A percentile compares a stretch with the other conserved stretches of the same genome.
phyloP scores from a whole-genome alignment of 1,140 invertebrate species.

The Carcinoscorpius rotundicauda region DNA sequence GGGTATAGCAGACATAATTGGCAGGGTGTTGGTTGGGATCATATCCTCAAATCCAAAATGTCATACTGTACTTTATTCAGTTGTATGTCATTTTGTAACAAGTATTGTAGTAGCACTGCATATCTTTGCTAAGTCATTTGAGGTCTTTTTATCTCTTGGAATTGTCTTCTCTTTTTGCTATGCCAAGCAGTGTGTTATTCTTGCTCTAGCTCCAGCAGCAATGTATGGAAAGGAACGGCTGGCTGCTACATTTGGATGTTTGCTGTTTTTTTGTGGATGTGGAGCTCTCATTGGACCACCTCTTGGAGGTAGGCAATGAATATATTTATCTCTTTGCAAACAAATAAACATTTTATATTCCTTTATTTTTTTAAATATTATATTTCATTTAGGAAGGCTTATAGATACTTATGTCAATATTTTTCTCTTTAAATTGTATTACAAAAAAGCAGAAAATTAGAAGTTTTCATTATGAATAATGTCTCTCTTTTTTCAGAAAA shows the following conservation, averaged over 20 bases:
- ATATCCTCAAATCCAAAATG: neutral
- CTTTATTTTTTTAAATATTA: too few species aligned
- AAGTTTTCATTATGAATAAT: too few species aligned
- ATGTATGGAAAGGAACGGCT: neutral
- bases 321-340: too few species aligned
- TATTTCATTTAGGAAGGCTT: too few species aligned
- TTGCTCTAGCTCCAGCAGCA: neutral
- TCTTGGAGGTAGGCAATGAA: neutral
- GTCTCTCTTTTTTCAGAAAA: too few species aligned
- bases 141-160: neutral
- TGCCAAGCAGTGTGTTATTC: conserved; percentile 1
- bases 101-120: neutral
- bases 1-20: conserved; percentile 2
- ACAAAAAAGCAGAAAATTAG: too few species aligned
- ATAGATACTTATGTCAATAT: too few species aligned
- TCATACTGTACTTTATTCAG: neutral
- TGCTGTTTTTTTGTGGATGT: neutral
- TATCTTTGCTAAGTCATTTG: neutral
- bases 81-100: neutral
- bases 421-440: too few species aligned
- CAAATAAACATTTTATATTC: too few species aligned
- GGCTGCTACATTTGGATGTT: neutral
- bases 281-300: neutral
- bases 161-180: conserved; percentile 2
- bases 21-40: neutral